A percentile compares a stretch with the other conserved stretches of the same genome.
Evolutionary conservation across 2,113 vertebrate genomes (phyloP).

Genomic region (Loxodonta africana): DNA sequence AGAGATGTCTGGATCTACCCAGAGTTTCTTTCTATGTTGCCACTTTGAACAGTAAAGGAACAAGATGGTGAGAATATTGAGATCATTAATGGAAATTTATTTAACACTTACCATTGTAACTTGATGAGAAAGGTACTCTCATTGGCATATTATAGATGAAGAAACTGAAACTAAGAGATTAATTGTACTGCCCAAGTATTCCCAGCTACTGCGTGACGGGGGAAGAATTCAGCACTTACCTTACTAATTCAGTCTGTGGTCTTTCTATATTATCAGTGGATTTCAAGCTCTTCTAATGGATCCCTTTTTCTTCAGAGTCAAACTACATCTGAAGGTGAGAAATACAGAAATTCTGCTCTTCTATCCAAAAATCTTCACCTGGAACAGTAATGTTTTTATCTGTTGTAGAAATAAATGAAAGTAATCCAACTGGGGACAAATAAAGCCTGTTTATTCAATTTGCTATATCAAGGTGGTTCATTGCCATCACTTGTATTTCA

Average conservation of each 20-base stretch:
- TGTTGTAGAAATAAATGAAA: background rate
- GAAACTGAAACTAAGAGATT: background rate
- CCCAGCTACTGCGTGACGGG: too few species aligned
- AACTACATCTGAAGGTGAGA: background rate
- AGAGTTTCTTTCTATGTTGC: background rate
- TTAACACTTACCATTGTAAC: background rate
- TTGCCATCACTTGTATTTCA: too few species aligned
- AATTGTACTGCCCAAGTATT: too few species aligned
- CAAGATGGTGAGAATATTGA: background rate
- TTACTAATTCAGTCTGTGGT: too few species aligned
- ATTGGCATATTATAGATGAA: background rate
- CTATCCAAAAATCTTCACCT: background rate
- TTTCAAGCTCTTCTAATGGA: too few species aligned
- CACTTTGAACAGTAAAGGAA: background rate
- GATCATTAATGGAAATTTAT: background rate
- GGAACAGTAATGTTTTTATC: background rate
- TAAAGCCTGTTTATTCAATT: background rate
- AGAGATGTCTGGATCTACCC: background rate
- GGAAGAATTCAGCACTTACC: too few species aligned
- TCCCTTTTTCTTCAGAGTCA: too few species aligned
- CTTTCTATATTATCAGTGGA: too few species aligned
- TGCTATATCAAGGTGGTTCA: accelerated
- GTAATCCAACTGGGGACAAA: background rate
- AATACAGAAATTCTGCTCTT: background rate
- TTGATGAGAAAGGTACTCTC: background rate